Percentiles rank a stretch among this genome's conserved stretches.
phyloP scores from a whole-genome alignment of 2,888 invertebrate species.

The Psylliodes chrysocephalus region DNA sequence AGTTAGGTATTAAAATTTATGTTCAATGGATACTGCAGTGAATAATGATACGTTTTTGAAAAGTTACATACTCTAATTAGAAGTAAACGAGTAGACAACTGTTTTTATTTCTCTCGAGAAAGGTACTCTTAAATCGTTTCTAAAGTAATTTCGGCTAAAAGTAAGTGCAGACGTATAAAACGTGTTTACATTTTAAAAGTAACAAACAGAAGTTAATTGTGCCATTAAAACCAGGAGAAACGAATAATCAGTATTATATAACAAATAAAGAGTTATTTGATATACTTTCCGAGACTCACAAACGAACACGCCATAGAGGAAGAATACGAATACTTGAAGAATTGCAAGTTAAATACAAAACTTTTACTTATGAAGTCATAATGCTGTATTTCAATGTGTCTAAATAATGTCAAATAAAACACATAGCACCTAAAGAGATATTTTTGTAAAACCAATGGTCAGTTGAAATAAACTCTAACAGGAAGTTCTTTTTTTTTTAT shows the following conservation, averaged over 20 bases:
- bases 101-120: background rate
- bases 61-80: background rate
- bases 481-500: no score
- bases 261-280: constrained; percentile 50
- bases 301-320: constrained; percentile 52
- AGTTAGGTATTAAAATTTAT: background rate
- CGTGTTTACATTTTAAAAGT: no score
- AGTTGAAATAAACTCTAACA: background rate
- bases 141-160: background rate
- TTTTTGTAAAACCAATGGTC: constrained; percentile 25
- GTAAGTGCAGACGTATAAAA: background rate
- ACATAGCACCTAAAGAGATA: constrained; percentile 43
- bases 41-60: background rate
- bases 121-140: background rate
- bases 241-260: constrained; percentile 37
- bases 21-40: background rate
- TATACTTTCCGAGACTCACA: no score
- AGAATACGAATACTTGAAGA: constrained; percentile 51
- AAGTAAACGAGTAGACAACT: background rate
- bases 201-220: no score
- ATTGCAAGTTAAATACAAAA: constrained; percentile 52
- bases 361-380: constrained; percentile 50
- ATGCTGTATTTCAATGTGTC: constrained; percentile 50
- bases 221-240: no score
- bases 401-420: constrained; percentile 49